These are phyloP conservation scores for Propithecus perrieri DNA, from an alignment of 2,797 vertebrate genomes.

Conservation along the genomic window DNA sequence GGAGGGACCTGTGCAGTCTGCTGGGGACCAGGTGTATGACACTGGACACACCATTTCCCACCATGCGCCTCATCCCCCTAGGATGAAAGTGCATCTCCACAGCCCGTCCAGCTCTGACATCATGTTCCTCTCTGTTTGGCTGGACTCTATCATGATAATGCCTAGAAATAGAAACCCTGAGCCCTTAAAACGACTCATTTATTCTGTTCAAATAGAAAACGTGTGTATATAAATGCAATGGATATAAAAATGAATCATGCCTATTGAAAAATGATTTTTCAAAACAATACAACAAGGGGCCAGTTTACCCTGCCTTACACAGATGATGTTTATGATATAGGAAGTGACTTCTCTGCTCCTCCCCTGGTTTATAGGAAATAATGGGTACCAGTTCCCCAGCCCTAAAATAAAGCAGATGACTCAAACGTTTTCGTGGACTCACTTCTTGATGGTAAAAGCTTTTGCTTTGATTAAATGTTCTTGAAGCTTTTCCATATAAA, in stretches of 20 bases:
- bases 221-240: not conserved
- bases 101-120: not conserved
- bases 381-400: not conserved
- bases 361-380: not conserved
- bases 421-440: conserved; percentile 62
- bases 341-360: not conserved
- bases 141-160: not conserved
- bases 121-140: not conserved
- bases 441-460: conserved; percentile 93
- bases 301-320: not conserved
- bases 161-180: not conserved
- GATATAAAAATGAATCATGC: not conserved
- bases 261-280: not conserved
- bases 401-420: not conserved
- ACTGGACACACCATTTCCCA: not conserved
- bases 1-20: not conserved
- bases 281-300: not conserved
- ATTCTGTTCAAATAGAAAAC: not conserved
- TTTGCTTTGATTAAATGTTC: conserved; percentile 95
- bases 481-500: conserved; percentile 93
- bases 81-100: not conserved
- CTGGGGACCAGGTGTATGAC: not conserved
- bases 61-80: not conserved
- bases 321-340: not conserved
- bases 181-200: not conserved